Percentiles rank a stretch among this genome's conserved stretches.
Conservation (phyloP, 2,113 vertebrate genomes). For the Spea bombifrons region DNA sequence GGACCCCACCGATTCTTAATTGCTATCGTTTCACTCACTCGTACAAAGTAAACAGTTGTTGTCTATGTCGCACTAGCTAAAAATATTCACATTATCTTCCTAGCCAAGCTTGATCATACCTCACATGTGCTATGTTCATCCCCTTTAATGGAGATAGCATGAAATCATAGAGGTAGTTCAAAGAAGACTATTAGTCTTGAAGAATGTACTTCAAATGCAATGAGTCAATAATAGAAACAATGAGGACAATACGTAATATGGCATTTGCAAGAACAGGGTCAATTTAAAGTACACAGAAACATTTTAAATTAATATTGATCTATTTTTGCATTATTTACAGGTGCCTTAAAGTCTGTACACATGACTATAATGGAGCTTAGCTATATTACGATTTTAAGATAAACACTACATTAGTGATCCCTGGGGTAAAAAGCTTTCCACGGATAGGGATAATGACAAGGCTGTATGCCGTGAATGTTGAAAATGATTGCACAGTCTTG, state of each 20-base stretch:
- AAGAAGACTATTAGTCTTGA: background rate
- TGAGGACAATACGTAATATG: background rate
- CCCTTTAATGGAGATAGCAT: background rate
- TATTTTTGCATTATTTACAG: slow-evolving; percentile 62
- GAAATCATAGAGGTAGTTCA: background rate
- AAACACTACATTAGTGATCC: slow-evolving; percentile 53
- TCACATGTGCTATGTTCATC: too few relatives aligned
- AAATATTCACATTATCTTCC: too few relatives aligned
- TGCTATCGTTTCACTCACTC: too few relatives aligned
- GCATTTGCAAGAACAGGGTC: slow-evolving; percentile 44
- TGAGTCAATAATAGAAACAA: slow-evolving; percentile 17
- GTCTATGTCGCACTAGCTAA: too few relatives aligned
- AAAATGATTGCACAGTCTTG: slow-evolving; percentile 35
- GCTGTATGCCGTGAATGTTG: slow-evolving; percentile 31
- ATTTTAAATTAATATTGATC: slow-evolving; percentile 59
- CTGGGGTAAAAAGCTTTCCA: slow-evolving; percentile 47
- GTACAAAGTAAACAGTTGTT: too few relatives aligned
- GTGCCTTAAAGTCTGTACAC: slow-evolving; percentile 52
- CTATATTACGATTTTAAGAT: slow-evolving; percentile 50
- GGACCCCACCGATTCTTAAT: too few relatives aligned
- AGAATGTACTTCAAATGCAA: background rate
- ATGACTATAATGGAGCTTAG: slow-evolving; percentile 52
- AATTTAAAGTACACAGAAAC: slow-evolving; percentile 48
- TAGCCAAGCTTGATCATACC: too few relatives aligned
- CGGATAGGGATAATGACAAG: slow-evolving; percentile 34